Percentiles rank a stretch among this genome's conserved stretches.
These are phyloP conservation scores for Papilio demoleus DNA, from an alignment of 2,888 invertebrate species.

Conservation along the genomic window DNA sequence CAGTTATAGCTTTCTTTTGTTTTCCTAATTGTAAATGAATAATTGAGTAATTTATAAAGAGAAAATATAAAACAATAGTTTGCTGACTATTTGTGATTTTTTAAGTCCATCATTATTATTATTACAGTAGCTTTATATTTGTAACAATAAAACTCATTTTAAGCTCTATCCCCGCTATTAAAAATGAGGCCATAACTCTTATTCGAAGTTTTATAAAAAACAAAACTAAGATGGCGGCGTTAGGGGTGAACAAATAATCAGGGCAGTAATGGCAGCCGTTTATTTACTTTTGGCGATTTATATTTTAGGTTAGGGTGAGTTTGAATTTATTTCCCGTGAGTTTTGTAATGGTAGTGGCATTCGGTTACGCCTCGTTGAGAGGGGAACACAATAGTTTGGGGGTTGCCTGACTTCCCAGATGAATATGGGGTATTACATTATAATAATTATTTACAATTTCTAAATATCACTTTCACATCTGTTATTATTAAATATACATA, in stretches of 20 bases:
- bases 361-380: slow-evolving; percentile 77
- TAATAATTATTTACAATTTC: slow-evolving; percentile 36
- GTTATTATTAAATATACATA: neutral
- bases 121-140: slow-evolving; percentile 13
- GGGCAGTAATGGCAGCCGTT: slow-evolving; percentile 78
- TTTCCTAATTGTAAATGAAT: neutral
- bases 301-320: slow-evolving; percentile 64
- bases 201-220: slow-evolving; percentile 46
- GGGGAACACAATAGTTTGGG: slow-evolving; percentile 58
- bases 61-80: neutral
- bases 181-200: slow-evolving; percentile 37
- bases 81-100: no score
- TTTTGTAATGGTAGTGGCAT: slow-evolving; percentile 67
- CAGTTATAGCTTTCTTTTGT: neutral
- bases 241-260: slow-evolving; percentile 76
- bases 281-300: slow-evolving; percentile 82
- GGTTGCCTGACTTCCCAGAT: slow-evolving; percentile 49
- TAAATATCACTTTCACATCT: slow-evolving; percentile 31
- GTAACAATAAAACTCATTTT: slow-evolving; percentile 25
- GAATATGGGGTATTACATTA: slow-evolving; percentile 32
- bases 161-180: slow-evolving; percentile 28
- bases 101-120: slow-evolving; percentile 1
- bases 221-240: slow-evolving; percentile 73
- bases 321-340: slow-evolving; percentile 65
- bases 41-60: no score